Evolutionary conservation across 2,797 vertebrate genomes (phyloP), one percentile per base, ranked within the genome.

Genomic region (Neomorphus geoffroyi): DNA sequence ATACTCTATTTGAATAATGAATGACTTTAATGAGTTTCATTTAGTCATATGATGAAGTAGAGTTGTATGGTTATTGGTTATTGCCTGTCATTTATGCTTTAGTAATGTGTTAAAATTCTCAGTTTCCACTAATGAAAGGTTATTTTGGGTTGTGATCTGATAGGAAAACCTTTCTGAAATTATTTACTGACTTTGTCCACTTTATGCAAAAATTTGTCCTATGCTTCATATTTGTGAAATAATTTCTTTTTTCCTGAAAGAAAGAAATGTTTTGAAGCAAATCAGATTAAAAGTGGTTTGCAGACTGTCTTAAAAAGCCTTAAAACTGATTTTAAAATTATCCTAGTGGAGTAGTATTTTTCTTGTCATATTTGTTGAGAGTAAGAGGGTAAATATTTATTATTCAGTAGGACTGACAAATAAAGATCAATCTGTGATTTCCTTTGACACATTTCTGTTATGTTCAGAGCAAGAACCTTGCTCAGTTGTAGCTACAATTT

Each of bases 351-450:
- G 32, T 70, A 65, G 53, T 84, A 94, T 80, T 94, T 92, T 90
- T 95, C 72, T 81, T 96, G 69, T 95, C 66, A 39, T 80, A 11
- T 93, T 92, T 93, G n/a, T 86, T 91, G 70, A 88, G 46, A 86
- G 19, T 67, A 48, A 86, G 30, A 51, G 80, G 80, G 57, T 86
- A 90, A 88, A 32, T 93, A 64, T 70, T 91, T 96, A 73, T 80
- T 94, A 54, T 83, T 89, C 65, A 41, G 18, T 54, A 88, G 35
- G 23, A 65, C 60, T 93, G 88, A 90, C 67, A 95, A 91, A 83
- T 83, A 88, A 32, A 4, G 7, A 90, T 91, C 84, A 79, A 22
- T 94, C 57, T 80, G 46, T 79, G 46, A 84, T 94, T 88, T 81
- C 18, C 39, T 90, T 56, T 84, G 74, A 83, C 83, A 60, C 9